Evolutionary conservation across 2,888 invertebrate species (phyloP).

Genomic region (Psococerastis gibbosa): DNA sequence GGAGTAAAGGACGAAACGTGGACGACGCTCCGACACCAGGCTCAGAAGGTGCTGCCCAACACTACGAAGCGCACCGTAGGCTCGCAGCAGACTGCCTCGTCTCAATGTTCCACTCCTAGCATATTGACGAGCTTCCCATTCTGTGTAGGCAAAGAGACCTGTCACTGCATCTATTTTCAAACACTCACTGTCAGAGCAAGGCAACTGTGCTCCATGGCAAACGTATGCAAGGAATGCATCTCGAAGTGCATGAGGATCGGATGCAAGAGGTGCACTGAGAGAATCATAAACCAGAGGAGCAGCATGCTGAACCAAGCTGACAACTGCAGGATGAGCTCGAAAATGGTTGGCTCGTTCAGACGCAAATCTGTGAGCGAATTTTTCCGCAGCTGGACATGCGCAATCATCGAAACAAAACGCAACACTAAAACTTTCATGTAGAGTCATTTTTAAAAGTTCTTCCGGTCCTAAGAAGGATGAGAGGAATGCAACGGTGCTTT

Average conservation of each 20-base stretch:
- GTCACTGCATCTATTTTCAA: conserved; percentile 53
- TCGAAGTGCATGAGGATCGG: conserved; percentile 49
- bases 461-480: conserved; percentile 50
- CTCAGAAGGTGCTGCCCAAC: conserved; percentile 63
- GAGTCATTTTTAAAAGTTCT: conserved; percentile 37
- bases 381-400: conserved; percentile 51
- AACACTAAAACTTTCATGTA: conserved; percentile 60
- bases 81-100: conserved; percentile 46
- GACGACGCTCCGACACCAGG: conserved; percentile 56
- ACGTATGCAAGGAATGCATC: conserved; percentile 70
- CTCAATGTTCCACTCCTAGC: conserved; percentile 39
- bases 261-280: conserved; percentile 32
- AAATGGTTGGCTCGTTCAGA: conserved; percentile 43
- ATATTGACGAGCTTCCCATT: conserved; percentile 54
- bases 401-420: conserved; percentile 75
- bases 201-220: conserved; percentile 66
- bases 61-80: conserved; percentile 67
- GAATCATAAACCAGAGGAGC: conserved; percentile 46
- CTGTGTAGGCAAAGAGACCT: conserved; percentile 60
- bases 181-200: conserved; percentile 45
- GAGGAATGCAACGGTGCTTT: conserved; percentile 66
- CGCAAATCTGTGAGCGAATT: conserved; percentile 28
- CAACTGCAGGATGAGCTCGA: conserved; percentile 53
- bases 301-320: conserved; percentile 44
- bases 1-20: conserved; percentile 62